Base-by-base conservation (phyloP, 2,113 vertebrate species). In the Potamarius usumacintae region DNA sequence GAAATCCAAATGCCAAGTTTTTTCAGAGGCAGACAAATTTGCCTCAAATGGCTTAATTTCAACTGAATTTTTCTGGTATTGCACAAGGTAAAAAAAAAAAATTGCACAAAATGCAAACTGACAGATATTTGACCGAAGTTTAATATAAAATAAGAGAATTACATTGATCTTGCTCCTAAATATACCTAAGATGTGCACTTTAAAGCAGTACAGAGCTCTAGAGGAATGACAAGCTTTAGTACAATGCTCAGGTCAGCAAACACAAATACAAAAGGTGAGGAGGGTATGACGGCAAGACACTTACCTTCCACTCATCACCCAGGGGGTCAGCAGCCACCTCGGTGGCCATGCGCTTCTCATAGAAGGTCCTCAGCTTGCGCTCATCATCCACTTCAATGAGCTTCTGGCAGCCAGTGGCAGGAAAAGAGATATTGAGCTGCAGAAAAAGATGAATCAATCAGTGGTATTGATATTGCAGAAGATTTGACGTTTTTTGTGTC, bases 341-440 rank as follows among this genome's bases (percentile, higher is more conserved):
- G 0, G 98, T 96, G 85, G 98, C 98, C 98, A 99, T 99, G 0
- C 98, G 96, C 88, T 99, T 99, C 91, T 99, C 98, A 50, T 99
- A 99, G 84, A 99, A 99, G 0, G 96, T 98, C 5, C 98, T 96
- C n/a, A 99, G 95, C 86, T 99, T 99, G 1, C 97, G 96, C 86
- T 99, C 98, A 96, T 99, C 98, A 1, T 99, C 98, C 15, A 99
- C 98, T 92, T 99, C 98, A 30, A 99, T 97, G 34, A 99, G 96
- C 53, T 99, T 99, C 89, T 99, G 98, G 91, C 98, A 99, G 95
- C 98, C 98, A 88, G 97, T 99, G 93, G 98, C 97, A 27, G 98
- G 98, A 93, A 97, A 99, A 52, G 98, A 99, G 86, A 99, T 99
- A 93, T 99, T 99, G 84, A 99, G 96, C 98, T 99, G 84, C 1